A percentile compares a stretch with the other conserved stretches of the same genome.
phyloP scores from a whole-genome alignment of 2,797 vertebrate species.

The Gymnothorax reevesii region DNA sequence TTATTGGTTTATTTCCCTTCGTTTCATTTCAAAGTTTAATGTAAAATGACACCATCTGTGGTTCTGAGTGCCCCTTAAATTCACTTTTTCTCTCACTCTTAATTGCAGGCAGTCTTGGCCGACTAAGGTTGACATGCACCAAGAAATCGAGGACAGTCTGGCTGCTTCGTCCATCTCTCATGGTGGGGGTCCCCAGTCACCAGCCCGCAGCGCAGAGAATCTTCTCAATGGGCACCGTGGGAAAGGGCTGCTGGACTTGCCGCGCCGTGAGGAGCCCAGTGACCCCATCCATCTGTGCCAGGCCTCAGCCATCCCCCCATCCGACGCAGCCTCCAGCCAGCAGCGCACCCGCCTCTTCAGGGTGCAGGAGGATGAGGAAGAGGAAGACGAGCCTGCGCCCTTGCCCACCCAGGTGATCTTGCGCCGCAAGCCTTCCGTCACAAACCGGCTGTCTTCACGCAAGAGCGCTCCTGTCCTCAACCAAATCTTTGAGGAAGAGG shows the following conservation, averaged over 20 bases:
- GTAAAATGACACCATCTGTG: background rate
- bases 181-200: constrained; percentile 81
- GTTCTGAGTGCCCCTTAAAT: background rate
- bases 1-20: background rate
- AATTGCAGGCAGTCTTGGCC: constrained; percentile 91
- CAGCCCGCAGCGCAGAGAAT: constrained; percentile 84
- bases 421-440: constrained; percentile 87
- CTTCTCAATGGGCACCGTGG: constrained; percentile 90
- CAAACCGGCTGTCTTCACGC: constrained; percentile 92
- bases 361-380: constrained; percentile 94
- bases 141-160: constrained; percentile 94
- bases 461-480: constrained; percentile 96
- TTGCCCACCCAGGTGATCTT: constrained; percentile 86
- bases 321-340: constrained; percentile 55
- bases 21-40: background rate
- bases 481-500: constrained; percentile 97
- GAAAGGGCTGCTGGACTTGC: constrained; percentile 82
- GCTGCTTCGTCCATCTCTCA: constrained; percentile 91
- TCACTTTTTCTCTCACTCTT: constrained; percentile 16
- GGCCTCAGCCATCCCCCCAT: constrained; percentile 57
- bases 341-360: constrained; percentile 89
- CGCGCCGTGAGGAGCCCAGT: constrained; percentile 80
- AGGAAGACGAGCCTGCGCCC: constrained; percentile 87
- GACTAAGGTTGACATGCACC: constrained; percentile 90
- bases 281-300: constrained; percentile 60